Evolutionary conservation across 2,113 vertebrate species (phyloP), one percentile per base, ranked within the genome.

Genomic region (Limnothrissa miodon): DNA sequence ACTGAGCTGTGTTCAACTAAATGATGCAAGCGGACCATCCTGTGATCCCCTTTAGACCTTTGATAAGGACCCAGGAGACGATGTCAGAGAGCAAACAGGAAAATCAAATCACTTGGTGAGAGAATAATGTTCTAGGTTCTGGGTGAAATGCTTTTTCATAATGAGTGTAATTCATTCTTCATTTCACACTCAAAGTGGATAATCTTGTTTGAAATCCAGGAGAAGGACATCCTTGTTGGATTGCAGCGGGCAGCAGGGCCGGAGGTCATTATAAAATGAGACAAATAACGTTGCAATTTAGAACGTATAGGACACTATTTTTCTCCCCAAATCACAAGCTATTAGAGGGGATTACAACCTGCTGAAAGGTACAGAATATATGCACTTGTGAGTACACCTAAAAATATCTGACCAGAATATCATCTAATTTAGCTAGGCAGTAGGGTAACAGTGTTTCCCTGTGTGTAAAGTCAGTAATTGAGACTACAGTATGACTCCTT

Each of bases 191-290:
- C 10, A 29, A 39, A 42, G 29, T n/a, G 70, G 48, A 74, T 74
- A 25, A 80, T 80, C 81, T 83, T 80, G 45, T 83, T 83, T 83
- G 80, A n/a, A 46, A 7, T 13, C 29, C 8, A 39, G 81, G 23
- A 39, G n/a, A 82, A 83, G 17, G 45, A 53, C 13, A 1, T 2
- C n/a, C 78, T 78, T 78, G 23, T 44, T 3, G 66, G 66, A 83
- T 79, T 82, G n/a, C 25, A 33, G 59, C 33, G 59, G 10, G 15
- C 59, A 66, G 59, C 29, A 4, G 39, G 19, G n/a, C 45, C 15
- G 25, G 10, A 29, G 39, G 19, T 78, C 17, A 70, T 70, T 48
- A 25, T 29, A 7, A 80, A 66, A 84, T 10, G 45, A 59, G 53
- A 80, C 36, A 9, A 39, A 80, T 56, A 59, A 78, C 36, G 23